Evolutionary conservation across 2,797 vertebrate species (phyloP), one percentile per base, ranked within the genome.

Genomic region (Mycteria americana): DNA sequence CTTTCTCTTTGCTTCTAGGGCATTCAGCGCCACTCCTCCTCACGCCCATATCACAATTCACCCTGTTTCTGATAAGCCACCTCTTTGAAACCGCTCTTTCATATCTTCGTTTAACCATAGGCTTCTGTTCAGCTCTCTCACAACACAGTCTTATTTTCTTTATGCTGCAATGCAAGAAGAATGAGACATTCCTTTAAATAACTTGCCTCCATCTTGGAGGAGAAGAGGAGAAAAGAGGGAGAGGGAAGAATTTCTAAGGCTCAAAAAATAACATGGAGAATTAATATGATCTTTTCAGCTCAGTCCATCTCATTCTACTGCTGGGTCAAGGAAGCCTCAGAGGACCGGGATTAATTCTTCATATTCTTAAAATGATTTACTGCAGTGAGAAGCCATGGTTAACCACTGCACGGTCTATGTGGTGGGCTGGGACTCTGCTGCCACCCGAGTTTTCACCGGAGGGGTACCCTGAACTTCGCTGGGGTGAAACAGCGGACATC

Each of bases 21-120:
- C 45, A 37, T 24, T 28, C 54, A 16, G 31, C 6, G 46, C 51
- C 41, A 35, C 22, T 89, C 22, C 73, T 78, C 64, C 73, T 76
- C 30, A 6, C 18, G 43, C 35, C 37, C 0, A 0, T 35, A 25
- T 43, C 77, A 35, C 62, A n/a, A 13, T 33, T 60, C 62, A 27
- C 51, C 30, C 83, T 37, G 22, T 6, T 92, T 41, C 77, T 89
- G 64, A 64, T 27, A 83, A 85, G 70, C 1, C 41, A 56, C 22
- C 25, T 24, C 72, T 85, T 33, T 39, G 28, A 65, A 83, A 51
- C 30, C 43, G 37, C 54, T 57, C 30, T 11, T 56, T 85, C 35
- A 5, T 13, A 17, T 59, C 83, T 87, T 41, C 57, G 18, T 50
- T 89, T 51, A 57, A 73, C 63, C 22, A 16, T 0, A 45, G 80